These are phyloP conservation scores for Psettodes erumei DNA, from an alignment of 2,113 vertebrate genomes.

Conservation along the genomic window DNA sequence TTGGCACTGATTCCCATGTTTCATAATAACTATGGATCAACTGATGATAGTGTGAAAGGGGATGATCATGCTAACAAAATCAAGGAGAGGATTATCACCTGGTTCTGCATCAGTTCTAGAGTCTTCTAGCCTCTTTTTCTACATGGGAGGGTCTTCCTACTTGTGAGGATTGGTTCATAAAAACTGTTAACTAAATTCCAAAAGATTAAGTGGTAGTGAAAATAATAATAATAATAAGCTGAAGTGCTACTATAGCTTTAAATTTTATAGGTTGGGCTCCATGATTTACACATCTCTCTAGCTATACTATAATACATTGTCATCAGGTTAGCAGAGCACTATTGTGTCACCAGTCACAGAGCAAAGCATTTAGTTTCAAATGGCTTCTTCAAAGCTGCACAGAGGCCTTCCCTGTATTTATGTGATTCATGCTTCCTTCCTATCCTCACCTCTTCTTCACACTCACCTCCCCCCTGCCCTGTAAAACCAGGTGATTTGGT, in stretches of 20 bases:
- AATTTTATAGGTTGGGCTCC: neutral
- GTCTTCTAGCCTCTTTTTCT: neutral
- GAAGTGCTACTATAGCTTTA: too few relatives aligned
- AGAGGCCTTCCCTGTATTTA: neutral
- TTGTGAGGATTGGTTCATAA: too few relatives aligned
- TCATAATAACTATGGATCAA: neutral
- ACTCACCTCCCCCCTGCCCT: neutral
- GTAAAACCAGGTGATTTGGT: constrained; percentile 47
- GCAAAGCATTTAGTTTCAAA: neutral
- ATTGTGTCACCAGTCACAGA: neutral
- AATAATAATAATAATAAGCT: too few relatives aligned
- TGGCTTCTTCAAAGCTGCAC: neutral
- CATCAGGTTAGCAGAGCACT: neutral
- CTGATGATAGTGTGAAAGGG: neutral
- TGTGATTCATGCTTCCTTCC: constrained; percentile 3
- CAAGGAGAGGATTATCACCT: neutral
- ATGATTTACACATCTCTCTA: neutral
- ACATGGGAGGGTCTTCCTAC: too few relatives aligned
- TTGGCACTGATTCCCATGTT: neutral
- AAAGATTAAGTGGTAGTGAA: too few relatives aligned
- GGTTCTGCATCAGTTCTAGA: neutral
- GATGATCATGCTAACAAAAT: neutral
- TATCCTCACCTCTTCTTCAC: constrained; percentile 10
- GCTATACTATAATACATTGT: neutral
- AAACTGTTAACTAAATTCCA: too few relatives aligned